Conservation (phyloP, 2,888 invertebrate genomes). For the Hetaerina titia region DNA sequence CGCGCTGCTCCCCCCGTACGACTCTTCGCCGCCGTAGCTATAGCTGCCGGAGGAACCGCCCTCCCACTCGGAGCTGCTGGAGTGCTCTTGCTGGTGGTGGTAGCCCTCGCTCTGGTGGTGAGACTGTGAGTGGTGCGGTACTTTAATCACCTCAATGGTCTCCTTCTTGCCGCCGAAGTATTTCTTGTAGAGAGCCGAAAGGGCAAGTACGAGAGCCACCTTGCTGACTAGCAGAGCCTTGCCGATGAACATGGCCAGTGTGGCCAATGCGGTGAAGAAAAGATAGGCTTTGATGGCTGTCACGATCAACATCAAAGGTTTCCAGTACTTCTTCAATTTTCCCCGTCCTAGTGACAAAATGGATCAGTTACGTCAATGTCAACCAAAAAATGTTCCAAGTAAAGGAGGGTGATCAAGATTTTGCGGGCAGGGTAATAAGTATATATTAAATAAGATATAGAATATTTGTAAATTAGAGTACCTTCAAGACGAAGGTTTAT, state of each 20-base stretch:
- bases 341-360: conserved; percentile 77
- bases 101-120: conserved; percentile 78
- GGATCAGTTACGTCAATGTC: not conserved
- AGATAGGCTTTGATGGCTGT: conserved; percentile 85
- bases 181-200: conserved; percentile 68
- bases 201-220: conserved; percentile 71
- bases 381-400: no score
- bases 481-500: no score
- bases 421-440: no score
- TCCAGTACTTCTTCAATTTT: conserved; percentile 83
- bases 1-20: not conserved
- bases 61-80: conserved; percentile 50
- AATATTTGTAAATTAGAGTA: no score
- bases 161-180: conserved; percentile 84
- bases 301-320: conserved; percentile 82
- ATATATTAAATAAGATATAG: no score
- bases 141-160: conserved; percentile 91
- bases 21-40: conserved; percentile 78
- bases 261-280: conserved; percentile 86
- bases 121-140: conserved; percentile 89
- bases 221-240: conserved; percentile 71
- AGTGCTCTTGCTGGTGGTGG: conserved; percentile 19
- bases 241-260: conserved; percentile 80
- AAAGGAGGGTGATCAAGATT: no score
- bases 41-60: conserved; percentile 78